A percentile compares a stretch with the other conserved stretches of the same genome.
Conservation (phyloP, 2,888 invertebrate genomes). For the Caenorhabditis doughertyi region DNA sequence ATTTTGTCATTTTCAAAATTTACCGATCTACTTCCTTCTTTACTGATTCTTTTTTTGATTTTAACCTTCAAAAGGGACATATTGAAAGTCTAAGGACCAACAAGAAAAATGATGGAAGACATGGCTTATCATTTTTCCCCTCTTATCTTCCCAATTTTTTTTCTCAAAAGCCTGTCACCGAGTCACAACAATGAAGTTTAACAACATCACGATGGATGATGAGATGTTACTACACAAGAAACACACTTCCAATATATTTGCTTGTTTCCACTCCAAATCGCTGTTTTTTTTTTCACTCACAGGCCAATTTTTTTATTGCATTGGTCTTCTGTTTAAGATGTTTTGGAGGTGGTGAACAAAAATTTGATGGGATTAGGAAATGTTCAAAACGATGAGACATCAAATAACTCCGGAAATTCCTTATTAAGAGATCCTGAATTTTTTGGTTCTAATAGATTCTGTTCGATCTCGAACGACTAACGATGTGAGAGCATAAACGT, state of each 20-base stretch:
- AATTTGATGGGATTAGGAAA: constrained; percentile 18
- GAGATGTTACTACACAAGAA: constrained; percentile 63
- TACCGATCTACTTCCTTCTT: no score
- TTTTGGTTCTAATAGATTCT: background rate
- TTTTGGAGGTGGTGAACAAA: constrained; percentile 7
- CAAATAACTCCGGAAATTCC: constrained; percentile 23
- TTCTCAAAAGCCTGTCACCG: constrained; percentile 46
- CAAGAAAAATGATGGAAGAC: constrained; percentile 29
- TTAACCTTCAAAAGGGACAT: background rate
- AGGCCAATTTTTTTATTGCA: constrained; percentile 8
- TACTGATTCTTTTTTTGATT: no score
- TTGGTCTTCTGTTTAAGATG: constrained; percentile 32
- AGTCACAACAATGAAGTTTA: constrained; percentile 64
- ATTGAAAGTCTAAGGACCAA: background rate
- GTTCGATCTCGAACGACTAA: background rate
- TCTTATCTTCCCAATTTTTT: constrained; percentile 13
- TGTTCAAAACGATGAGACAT: constrained; percentile 26
- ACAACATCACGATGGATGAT: constrained; percentile 61
- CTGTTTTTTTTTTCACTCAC: constrained; percentile 16
- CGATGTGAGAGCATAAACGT: background rate
- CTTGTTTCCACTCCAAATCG: constrained; percentile 33
- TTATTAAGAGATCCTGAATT: constrained; percentile 7
- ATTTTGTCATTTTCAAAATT: background rate
- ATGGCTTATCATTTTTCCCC: constrained; percentile 36
- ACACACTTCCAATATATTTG: constrained; percentile 51